phyloP scores from a whole-genome alignment of 2,113 vertebrate species.

The Excalfactoria chinensis region DNA sequence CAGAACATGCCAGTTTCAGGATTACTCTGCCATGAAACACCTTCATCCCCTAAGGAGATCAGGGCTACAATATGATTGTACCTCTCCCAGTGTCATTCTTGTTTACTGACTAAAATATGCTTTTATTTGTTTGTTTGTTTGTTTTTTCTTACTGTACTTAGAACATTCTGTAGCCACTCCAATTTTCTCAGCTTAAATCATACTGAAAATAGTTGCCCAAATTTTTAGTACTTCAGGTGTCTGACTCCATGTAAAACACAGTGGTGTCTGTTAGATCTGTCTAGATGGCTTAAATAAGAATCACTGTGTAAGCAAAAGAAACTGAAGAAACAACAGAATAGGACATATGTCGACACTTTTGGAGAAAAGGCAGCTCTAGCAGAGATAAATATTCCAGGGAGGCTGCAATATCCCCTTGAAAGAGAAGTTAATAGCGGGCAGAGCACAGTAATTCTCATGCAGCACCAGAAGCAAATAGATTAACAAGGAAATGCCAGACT shows the following conservation, averaged over 20 bases:
- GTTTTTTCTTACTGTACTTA: not conserved
- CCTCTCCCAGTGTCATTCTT: not conserved
- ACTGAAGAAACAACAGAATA: not conserved
- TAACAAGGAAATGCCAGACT: constrained; percentile 13
- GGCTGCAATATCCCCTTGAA: not conserved
- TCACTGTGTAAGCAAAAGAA: not conserved
- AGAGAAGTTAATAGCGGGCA: not conserved
- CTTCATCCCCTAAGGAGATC: not conserved
- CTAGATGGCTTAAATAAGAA: not conserved
- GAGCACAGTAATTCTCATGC: not conserved
- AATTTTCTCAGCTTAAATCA: not conserved
- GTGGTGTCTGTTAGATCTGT: not conserved
- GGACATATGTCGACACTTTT: not conserved
- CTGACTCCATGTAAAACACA: not conserved
- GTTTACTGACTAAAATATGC: not conserved
- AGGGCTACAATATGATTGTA: not conserved
- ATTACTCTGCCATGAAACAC: not conserved
- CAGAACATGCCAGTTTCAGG: not conserved
- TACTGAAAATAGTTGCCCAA: not conserved
- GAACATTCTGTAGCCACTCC: not conserved
- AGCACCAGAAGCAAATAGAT: not conserved
- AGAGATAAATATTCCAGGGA: not conserved
- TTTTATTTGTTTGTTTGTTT: not conserved
- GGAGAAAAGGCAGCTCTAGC: not conserved
- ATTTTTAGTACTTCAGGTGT: not conserved